Evolutionary conservation across 1,140 invertebrate species (phyloP).

Genomic region (Bombus waltoni): DNA sequence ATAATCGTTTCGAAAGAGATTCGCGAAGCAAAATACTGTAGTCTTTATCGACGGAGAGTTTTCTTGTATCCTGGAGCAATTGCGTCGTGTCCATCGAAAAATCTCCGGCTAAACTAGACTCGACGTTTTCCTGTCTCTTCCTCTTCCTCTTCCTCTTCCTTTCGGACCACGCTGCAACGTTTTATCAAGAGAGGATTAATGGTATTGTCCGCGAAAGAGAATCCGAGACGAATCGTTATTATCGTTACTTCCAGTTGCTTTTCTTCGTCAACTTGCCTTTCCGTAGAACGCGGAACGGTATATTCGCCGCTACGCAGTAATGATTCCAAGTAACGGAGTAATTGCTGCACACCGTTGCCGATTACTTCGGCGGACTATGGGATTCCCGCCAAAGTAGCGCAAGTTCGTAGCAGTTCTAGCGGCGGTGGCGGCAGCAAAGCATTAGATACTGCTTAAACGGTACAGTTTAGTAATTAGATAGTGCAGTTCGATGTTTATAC

Average conservation of each 20-base stretch:
- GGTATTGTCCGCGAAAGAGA: conserved; percentile 38
- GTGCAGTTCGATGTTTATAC: conserved; percentile 47
- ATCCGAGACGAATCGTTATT: conserved; percentile 43
- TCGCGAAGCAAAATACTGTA: neutral
- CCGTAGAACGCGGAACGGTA: neutral
- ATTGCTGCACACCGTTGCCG: conserved; percentile 22
- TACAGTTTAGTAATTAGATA: conserved; percentile 40
- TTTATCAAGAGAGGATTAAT: conserved; percentile 45
- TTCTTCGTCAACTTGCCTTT: neutral
- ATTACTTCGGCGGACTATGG: conserved; percentile 19
- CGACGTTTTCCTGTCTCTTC: neutral
- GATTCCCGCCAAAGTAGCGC: conserved; percentile 14
- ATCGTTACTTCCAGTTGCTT: conserved; percentile 41
- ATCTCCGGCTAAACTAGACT: conserved; percentile 4
- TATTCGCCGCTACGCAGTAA: neutral
- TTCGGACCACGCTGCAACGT: neutral
- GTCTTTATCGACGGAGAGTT: neutral
- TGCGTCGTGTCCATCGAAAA: conserved; percentile 21
- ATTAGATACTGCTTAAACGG: conserved; percentile 30
- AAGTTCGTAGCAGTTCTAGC: conserved; percentile 17
- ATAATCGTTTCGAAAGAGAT: neutral
- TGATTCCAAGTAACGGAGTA: conserved; percentile 12
- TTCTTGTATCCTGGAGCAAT: neutral
- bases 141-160: neutral
- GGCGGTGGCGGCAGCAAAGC: neutral